A percentile compares a stretch with the other conserved stretches of the same genome.
Evolutionary conservation across 2,888 invertebrate genomes (phyloP).

Genomic region (Hoplodrina blanda): DNA sequence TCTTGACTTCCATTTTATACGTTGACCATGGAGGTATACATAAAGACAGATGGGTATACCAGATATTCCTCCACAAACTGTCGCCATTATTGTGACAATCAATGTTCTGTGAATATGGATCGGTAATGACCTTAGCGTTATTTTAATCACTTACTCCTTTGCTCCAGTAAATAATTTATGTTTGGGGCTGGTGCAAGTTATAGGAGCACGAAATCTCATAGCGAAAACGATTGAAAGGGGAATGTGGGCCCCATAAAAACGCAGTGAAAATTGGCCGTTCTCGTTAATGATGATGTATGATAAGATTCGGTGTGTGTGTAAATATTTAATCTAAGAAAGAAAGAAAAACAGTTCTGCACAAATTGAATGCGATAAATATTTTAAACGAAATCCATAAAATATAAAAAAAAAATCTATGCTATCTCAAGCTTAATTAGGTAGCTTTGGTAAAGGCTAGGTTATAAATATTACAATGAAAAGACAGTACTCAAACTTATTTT

Average conservation of each 20-base stretch:
- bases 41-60: conserved; percentile 47
- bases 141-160: conserved; percentile 77
- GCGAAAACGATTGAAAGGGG: neutral
- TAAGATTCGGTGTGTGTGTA: too few relatives aligned
- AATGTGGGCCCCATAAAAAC: neutral
- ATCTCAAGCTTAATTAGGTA: too few relatives aligned
- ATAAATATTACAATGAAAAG: too few relatives aligned
- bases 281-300: too few relatives aligned
- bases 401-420: too few relatives aligned
- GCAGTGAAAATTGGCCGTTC: too few relatives aligned
- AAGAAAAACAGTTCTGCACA: too few relatives aligned
- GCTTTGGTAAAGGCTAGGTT: too few relatives aligned
- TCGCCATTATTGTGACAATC: conserved; percentile 71
- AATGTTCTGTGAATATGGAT: conserved; percentile 61
- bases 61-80: conserved; percentile 60
- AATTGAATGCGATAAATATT: too few relatives aligned
- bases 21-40: conserved; percentile 16
- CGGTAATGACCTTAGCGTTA: conserved; percentile 67
- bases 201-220: conserved; percentile 2
- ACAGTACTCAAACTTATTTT: too few relatives aligned
- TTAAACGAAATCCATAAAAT: too few relatives aligned
- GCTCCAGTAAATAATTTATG: conserved; percentile 74
- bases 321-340: too few relatives aligned
- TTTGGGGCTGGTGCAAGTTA: conserved; percentile 26
- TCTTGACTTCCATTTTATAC: conserved; percentile 8